Evolutionary conservation across 2,797 vertebrate species (phyloP), one percentile per base, ranked within the genome.

Genomic region (Mionectes olivaceus): DNA sequence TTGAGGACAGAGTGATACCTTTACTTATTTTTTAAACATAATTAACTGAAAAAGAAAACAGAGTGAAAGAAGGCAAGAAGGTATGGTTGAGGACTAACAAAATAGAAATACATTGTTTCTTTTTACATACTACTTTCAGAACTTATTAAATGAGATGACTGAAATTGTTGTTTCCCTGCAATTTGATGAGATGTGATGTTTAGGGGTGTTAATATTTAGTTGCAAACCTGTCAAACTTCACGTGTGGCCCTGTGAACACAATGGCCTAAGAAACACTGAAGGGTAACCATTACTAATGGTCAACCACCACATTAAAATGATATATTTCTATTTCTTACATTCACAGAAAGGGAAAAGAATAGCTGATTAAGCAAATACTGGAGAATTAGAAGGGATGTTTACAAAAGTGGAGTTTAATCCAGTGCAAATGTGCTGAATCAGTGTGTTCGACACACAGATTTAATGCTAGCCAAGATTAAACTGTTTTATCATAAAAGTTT

Each of bases 391-490:
- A 56, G 19, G 49, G 7, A 32, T 11, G 5, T 33, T 80, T 30
- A 33, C 56, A 70, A 41, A 85, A 83, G 19, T 6, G 22, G 3
- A 12, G 10, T 49, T 56, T 7, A 19, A 41, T 7, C 32, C 41
- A 27, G 5, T 5, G 44, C 23, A 33, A 87, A 83, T 28, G 52
- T 3, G 11, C 35, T 50, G 28, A 87, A 52, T 86, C 73, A 60
- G 28, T 44, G 27, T 10, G 14, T 27, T 35, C 65, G 35, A 44
- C 37, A 50, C 43, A 15, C 13, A 44, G 63, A 33, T 71, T 56
- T 37, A 33, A 28, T 0, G 2, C 25, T 63, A 64, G n/a, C 0
- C 0, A 83, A 70, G 57, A 76, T 2, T 49, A 37, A 76, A 28
- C 22, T 49, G 25, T 25, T 77, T 24, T 67, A 19, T 65, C 49